These are phyloP conservation scores for Campopleginae sp. DNA, from an alignment of 2,888 invertebrate genomes.

Conservation along the genomic window DNA sequence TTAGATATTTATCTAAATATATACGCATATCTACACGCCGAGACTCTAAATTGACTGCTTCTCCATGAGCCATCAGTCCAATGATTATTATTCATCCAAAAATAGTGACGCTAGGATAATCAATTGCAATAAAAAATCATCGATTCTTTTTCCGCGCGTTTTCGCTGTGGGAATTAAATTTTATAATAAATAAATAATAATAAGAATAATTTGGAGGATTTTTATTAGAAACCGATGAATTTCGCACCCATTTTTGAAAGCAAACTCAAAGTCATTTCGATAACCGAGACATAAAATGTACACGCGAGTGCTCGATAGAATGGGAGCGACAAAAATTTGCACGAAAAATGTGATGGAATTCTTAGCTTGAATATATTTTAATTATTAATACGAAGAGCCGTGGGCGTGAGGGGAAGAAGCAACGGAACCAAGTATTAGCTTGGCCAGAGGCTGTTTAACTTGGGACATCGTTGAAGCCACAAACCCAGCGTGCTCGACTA, in stretches of 20 bases:
- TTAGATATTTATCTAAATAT: slow-evolving; percentile 2
- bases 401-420: background rate
- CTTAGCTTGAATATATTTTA: background rate
- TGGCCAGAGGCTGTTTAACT: background rate
- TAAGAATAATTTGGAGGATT: background rate
- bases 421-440: background rate
- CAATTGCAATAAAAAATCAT: background rate
- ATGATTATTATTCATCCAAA: background rate
- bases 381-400: background rate
- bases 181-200: background rate
- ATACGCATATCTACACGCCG: background rate
- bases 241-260: background rate
- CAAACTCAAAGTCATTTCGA: slow-evolving; percentile 1
- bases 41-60: background rate
- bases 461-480: background rate
- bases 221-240: background rate
- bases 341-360: background rate
- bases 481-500: too few relatives aligned
- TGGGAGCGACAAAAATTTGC: background rate
- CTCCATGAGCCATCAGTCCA: background rate
- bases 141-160: background rate
- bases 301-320: background rate
- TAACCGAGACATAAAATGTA: background rate
- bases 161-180: background rate
- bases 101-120: background rate